Evolutionary conservation across 2,888 invertebrate genomes (phyloP).

Genomic region (Chalcis sispes): DNA sequence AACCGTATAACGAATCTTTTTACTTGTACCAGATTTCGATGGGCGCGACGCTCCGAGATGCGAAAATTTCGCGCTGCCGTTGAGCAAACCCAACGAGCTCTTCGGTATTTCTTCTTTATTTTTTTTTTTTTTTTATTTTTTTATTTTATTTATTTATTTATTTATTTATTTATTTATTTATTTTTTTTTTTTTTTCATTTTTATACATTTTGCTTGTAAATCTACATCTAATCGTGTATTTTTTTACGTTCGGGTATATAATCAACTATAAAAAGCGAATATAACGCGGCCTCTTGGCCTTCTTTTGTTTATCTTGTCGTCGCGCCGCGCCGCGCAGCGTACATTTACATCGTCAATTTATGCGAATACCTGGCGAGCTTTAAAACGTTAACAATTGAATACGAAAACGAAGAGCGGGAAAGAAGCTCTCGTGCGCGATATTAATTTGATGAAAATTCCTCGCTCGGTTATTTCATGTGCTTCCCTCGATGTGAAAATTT

Average conservation of each 20-base stretch:
- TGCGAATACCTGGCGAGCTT: background rate
- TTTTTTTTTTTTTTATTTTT: too few species aligned
- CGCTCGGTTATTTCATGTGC: too few species aligned
- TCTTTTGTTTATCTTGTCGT: background rate
- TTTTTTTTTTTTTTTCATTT: too few species aligned
- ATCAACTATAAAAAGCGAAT: background rate
- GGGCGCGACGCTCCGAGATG: slow-evolving; percentile 20
- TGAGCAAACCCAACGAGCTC: slow-evolving; percentile 46
- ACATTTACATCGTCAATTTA: slow-evolving; percentile 1
- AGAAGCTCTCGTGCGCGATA: too few species aligned
- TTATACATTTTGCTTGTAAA: too few species aligned
- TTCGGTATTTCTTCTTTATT: too few species aligned
- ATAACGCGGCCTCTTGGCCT: background rate
- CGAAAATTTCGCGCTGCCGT: slow-evolving; percentile 35
- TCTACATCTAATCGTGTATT: too few species aligned
- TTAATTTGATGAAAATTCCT: too few species aligned
- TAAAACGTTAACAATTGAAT: slow-evolving; percentile 5
- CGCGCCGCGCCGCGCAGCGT: background rate
- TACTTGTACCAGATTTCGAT: slow-evolving; percentile 51
- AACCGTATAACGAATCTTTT: slow-evolving; percentile 27
- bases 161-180: too few species aligned
- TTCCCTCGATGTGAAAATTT: background rate
- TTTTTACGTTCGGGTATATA: background rate
- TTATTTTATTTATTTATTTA: too few species aligned
- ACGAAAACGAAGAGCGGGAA: background rate